Percentiles rank a stretch among this genome's conserved stretches.
phyloP scores from a whole-genome alignment of 2,888 invertebrate species.

The Yponomeuta evonymella region DNA sequence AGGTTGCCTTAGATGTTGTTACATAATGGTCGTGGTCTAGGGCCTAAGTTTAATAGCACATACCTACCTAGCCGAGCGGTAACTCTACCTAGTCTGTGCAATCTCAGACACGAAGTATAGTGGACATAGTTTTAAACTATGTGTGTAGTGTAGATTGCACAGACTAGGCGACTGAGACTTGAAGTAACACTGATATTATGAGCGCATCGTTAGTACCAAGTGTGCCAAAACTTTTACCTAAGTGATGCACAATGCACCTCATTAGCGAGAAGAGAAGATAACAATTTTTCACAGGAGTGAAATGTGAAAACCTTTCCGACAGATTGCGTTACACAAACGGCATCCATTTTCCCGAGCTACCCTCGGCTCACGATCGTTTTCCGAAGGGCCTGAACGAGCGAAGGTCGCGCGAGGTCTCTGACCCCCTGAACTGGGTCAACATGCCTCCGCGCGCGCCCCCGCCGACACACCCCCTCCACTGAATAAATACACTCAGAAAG shows the following conservation, averaged over 20 bases:
- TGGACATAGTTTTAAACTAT: too few relatives aligned
- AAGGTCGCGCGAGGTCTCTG: constrained; percentile 70
- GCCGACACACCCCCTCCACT: constrained; percentile 24
- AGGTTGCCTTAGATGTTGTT: constrained; percentile 8
- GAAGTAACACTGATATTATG: too few relatives aligned
- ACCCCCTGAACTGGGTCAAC: constrained; percentile 35
- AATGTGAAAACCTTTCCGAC: not conserved
- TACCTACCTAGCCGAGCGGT: not conserved
- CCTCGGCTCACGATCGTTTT: constrained; percentile 35
- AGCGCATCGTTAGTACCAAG: too few relatives aligned
- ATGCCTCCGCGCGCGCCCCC: constrained; percentile 24
- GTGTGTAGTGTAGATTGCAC: too few relatives aligned
- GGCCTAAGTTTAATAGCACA: not conserved
- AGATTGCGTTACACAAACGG: not conserved
- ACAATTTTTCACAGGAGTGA: not conserved
- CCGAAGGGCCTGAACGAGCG: constrained; percentile 53
- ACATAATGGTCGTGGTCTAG: not conserved
- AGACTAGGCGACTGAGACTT: too few relatives aligned
- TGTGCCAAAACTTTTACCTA: too few relatives aligned
- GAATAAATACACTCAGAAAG: constrained; percentile 6
- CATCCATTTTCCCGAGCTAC: not conserved
- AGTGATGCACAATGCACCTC: too few relatives aligned
- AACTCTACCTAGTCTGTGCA: not conserved
- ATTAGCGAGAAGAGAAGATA: too few relatives aligned
- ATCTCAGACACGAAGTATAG: too few relatives aligned